phyloP scores from a whole-genome alignment of 1,140 invertebrate genomes.

The Trichogramma pretiosum region DNA sequence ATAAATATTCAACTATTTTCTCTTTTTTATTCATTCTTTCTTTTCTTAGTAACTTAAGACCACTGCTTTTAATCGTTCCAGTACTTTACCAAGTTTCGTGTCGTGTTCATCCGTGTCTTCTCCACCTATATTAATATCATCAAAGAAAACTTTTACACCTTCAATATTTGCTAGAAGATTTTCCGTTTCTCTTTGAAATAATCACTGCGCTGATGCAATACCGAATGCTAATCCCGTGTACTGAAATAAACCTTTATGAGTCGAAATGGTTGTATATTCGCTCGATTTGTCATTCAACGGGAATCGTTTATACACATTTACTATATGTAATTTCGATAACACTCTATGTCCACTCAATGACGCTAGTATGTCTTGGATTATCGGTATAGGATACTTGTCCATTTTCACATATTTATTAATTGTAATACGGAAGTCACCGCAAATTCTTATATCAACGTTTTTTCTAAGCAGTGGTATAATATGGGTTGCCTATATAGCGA shows the following conservation, averaged over 20 bases:
- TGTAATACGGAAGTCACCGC: constrained; percentile 12
- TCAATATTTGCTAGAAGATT: neutral
- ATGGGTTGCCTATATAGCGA: neutral
- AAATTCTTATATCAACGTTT: constrained; percentile 1
- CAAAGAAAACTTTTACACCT: neutral
- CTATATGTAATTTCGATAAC: constrained; percentile 13
- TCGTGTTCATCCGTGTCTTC: neutral
- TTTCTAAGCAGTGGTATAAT: constrained; percentile 11
- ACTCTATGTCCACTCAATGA: neutral
- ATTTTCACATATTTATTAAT: constrained; percentile 3
- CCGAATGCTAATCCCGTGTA: constrained; percentile 4
- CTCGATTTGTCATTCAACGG: constrained; percentile 3
- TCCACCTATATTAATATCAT: neutral
- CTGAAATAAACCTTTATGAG: constrained; percentile 16
- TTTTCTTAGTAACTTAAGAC: constrained; percentile 19
- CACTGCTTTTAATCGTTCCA: neutral
- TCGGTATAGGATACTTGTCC: constrained; percentile 6
- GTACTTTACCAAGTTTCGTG: neutral
- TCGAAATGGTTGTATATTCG: constrained; percentile 13
- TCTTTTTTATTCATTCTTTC: neutral
- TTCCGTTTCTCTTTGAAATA: neutral
- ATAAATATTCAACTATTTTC: constrained; percentile 6
- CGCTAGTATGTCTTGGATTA: constrained; percentile 11
- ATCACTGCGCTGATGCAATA: neutral
- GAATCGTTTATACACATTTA: constrained; percentile 14